Evolutionary conservation across 1,140 invertebrate genomes (phyloP), one percentile per base, ranked within the genome.

Genomic region (Cataglyphis hispanica): DNA sequence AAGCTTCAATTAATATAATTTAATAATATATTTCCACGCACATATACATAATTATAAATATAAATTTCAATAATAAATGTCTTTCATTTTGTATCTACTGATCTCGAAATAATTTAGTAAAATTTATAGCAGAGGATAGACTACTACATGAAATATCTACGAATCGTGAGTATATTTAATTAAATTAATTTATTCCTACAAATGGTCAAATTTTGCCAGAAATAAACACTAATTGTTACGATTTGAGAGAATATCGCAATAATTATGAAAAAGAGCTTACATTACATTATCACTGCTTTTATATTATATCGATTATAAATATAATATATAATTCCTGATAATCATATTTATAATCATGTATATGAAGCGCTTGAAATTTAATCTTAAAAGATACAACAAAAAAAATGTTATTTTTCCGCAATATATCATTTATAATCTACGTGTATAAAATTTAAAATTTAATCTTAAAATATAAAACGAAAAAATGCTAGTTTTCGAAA

Each of bases 141-240:
- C 37, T 16, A 27, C 19, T 25, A 74, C 58, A 61, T 76, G 40
- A 31, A 76, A 76, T 61, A 76, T 76, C 25, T 76, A 63, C 31
- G 13, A 58, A 74, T 74, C 11, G 13, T 40, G 58, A 37, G 56
- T 6, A 58, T n/a, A 58, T 74, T 58, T 74, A 53, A 74, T 58
- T 58, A 16, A 74, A 37, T 74, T 74, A 25, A 74, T 74, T 74
- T 74, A 58, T 58, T 74, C 37, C 6, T 37, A 31, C 13, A 74
- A 74, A 58, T 74, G 16, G 7, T 58, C 6, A 58, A 74, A 6
- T 74, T 72, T 72, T 37, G 58, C 22, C 11, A 22, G 13, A 56
- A 22, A 27, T 31, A 37, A 58, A 74, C 53, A 58, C 13, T 34
- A 74, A 37, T 74, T 56, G 31, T 56, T 22, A 27, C 43, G 19